Percentiles rank a stretch among this genome's conserved stretches.
Evolutionary conservation across 2,113 vertebrate species (phyloP).

Genomic region (Catagonus wagneri): DNA sequence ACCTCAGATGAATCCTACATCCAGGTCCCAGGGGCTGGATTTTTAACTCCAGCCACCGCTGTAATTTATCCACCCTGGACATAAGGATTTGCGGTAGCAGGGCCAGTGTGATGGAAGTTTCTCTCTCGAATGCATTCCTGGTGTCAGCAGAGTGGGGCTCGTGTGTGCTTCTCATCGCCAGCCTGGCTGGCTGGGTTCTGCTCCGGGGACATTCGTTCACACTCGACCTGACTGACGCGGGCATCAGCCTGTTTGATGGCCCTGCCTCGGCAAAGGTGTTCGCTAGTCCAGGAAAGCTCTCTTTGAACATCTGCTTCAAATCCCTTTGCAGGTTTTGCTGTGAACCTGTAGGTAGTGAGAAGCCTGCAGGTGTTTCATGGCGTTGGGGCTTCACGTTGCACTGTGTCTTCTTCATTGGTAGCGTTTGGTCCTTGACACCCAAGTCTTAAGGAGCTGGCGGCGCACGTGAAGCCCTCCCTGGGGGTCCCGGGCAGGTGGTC

Average conservation of each 20-base stretch:
- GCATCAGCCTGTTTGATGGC: accelerated
- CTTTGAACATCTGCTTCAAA: background rate
- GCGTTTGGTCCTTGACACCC: background rate
- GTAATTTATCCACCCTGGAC: accelerated
- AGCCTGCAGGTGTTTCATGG: accelerated
- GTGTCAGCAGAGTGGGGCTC: background rate
- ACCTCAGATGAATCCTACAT: background rate
- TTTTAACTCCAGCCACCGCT: background rate
- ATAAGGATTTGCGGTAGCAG: accelerated
- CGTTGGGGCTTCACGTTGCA: accelerated
- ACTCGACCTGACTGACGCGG: accelerated
- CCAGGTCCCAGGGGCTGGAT: background rate
- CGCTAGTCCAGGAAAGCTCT: background rate
- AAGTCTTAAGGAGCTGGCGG: background rate
- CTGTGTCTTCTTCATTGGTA: background rate
- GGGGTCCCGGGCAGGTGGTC: no score
- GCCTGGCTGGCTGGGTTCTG: background rate
- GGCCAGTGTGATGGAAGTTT: background rate
- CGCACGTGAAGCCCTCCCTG: accelerated
- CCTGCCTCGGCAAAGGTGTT: accelerated
- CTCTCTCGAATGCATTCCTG: accelerated
- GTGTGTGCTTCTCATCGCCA: accelerated
- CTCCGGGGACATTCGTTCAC: accelerated
- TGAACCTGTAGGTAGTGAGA: accelerated
- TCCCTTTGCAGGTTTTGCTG: background rate